A percentile compares a stretch with the other conserved stretches of the same genome.
Conservation (phyloP, 1,140 invertebrate genomes). For the Ceratoteleas bidentatus region DNA sequence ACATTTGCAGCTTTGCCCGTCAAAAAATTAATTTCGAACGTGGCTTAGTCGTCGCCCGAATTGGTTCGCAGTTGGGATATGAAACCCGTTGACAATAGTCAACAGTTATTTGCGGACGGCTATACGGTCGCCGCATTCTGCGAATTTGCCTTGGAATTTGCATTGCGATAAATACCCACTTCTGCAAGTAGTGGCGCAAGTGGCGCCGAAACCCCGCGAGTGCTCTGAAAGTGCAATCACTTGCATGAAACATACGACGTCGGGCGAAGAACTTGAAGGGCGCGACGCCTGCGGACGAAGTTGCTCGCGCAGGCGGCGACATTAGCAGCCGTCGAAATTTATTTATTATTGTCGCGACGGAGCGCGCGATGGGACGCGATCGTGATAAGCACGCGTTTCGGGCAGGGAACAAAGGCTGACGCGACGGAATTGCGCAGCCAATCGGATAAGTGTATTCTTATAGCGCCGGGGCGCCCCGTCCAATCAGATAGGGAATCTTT, state of each 20-base stretch:
- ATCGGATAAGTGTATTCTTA: constrained; percentile 81
- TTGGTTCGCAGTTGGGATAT: constrained; percentile 3
- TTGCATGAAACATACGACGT: constrained; percentile 55
- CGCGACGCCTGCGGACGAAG: too few relatives aligned
- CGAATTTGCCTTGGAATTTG: constrained; percentile 34
- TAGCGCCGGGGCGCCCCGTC: constrained; percentile 73
- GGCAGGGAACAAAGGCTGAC: constrained; percentile 74
- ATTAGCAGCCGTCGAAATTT: constrained; percentile 39
- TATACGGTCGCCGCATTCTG: too few relatives aligned
- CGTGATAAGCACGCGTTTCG: constrained; percentile 18
- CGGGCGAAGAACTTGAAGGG: constrained; percentile 27
- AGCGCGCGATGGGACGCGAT: constrained; percentile 69
- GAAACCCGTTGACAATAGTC: too few relatives aligned
- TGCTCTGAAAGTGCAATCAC: constrained; percentile 52
- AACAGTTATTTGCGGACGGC: too few relatives aligned
- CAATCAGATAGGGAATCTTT: constrained; percentile 80
- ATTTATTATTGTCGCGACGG: constrained; percentile 49
- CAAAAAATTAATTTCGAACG: neutral
- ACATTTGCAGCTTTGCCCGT: constrained; percentile 6
- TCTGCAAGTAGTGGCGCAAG: constrained; percentile 48
- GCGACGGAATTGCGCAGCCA: constrained; percentile 78
- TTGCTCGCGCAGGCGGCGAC: constrained; percentile 21
- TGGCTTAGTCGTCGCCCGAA: neutral
- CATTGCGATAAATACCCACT: constrained; percentile 51
- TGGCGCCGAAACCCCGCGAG: constrained; percentile 29